These are phyloP conservation scores for Drosophila sordidula DNA, from an alignment of 2,888 invertebrate species.

Conservation along the genomic window DNA sequence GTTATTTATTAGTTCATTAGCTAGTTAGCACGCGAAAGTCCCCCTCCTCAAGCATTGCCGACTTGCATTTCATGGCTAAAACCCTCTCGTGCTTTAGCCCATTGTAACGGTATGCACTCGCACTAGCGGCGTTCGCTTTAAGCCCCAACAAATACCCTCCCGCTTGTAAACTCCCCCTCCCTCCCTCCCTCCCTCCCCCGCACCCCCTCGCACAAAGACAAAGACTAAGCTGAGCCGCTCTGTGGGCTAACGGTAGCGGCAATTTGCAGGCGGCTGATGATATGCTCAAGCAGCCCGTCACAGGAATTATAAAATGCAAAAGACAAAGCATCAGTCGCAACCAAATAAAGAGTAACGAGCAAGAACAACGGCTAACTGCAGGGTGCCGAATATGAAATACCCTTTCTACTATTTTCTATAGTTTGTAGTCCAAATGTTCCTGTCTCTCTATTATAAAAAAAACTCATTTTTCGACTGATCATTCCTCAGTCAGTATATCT, in stretches of 20 bases:
- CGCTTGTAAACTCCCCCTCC: not conserved
- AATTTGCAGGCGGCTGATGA: constrained; percentile 42
- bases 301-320: constrained; percentile 49
- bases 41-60: constrained; percentile 10
- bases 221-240: constrained; percentile 39
- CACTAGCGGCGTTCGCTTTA: constrained; percentile 27
- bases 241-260: constrained; percentile 48
- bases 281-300: constrained; percentile 31
- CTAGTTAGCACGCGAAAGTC: constrained; percentile 15
- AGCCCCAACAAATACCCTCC: constrained; percentile 34
- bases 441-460: too few relatives aligned
- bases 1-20: constrained; percentile 17
- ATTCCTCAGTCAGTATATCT: too few relatives aligned
- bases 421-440: too few relatives aligned
- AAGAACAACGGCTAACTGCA: not conserved
- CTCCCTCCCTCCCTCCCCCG: not conserved
- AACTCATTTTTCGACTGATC: too few relatives aligned
- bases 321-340: constrained; percentile 48
- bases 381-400: not conserved
- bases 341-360: constrained; percentile 20
- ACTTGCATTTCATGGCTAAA: constrained; percentile 18
- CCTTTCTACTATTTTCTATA: not conserved
- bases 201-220: constrained; percentile 9
- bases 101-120: constrained; percentile 34
- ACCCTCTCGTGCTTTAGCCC: constrained; percentile 5